Conservation (phyloP, 2,888 invertebrate species). For the Platerodrilus igneus region DNA sequence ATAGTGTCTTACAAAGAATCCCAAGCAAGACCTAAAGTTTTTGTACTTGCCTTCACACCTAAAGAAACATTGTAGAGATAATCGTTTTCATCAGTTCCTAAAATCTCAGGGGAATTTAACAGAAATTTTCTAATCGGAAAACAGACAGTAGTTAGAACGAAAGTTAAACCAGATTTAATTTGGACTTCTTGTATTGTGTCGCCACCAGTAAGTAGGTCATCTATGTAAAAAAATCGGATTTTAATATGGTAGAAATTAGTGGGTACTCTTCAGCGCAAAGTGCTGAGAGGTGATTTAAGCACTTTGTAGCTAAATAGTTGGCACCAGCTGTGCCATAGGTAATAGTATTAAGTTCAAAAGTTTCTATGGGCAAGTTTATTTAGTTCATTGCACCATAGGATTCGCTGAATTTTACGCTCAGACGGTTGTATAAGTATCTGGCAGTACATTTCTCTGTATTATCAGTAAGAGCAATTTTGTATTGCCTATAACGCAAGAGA, state of each 20-base stretch:
- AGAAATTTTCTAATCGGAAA: constrained; percentile 10
- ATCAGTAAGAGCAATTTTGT: constrained; percentile 25
- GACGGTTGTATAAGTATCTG: constrained; percentile 20
- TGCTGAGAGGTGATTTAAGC: constrained; percentile 20
- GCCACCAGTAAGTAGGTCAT: constrained; percentile 12
- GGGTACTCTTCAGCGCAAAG: not conserved
- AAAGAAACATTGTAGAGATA: too few species aligned
- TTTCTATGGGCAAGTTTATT: constrained; percentile 16
- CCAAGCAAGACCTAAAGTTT: too few species aligned
- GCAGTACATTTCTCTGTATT: constrained; percentile 33
- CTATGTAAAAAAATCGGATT: constrained; percentile 14
- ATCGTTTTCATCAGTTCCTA: too few species aligned
- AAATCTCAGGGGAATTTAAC: constrained; percentile 5
- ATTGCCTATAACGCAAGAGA: constrained; percentile 27
- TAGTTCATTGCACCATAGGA: constrained; percentile 28
- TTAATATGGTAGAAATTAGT: constrained; percentile 3
- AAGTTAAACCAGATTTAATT: constrained; percentile 1
- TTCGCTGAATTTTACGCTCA: constrained; percentile 26
- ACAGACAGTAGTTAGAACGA: constrained; percentile 1
- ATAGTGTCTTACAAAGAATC: too few species aligned
- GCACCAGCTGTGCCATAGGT: constrained; percentile 30
- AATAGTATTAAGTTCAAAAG: constrained; percentile 24
- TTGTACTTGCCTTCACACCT: too few species aligned
- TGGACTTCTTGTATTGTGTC: constrained; percentile 3
- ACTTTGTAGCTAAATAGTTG: constrained; percentile 24